phyloP scores from a whole-genome alignment of 2,113 vertebrate species.

The Boulengerochromis microlepis region DNA sequence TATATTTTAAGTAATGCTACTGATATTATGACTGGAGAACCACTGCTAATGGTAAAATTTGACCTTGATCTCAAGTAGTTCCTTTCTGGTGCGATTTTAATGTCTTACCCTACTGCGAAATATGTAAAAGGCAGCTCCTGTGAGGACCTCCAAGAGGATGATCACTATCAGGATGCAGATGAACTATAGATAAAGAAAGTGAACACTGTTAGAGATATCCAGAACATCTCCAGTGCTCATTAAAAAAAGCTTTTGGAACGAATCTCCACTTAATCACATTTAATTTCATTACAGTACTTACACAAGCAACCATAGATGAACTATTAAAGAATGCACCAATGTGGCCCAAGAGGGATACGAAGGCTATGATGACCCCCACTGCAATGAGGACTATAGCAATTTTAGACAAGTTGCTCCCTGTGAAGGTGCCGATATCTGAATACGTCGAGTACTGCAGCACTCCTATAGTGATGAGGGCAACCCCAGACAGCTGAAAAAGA shows the following conservation, averaged over 20 bases:
- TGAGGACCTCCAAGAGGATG: slow-evolving; percentile 8
- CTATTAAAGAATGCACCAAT: not conserved
- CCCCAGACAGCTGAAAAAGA: slow-evolving; percentile 23
- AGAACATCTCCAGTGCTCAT: not conserved
- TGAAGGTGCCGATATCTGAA: not conserved
- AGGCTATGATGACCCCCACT: not conserved
- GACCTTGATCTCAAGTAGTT: not conserved
- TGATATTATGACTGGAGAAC: not conserved
- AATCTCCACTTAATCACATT: not conserved
- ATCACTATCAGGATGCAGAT: slow-evolving; percentile 22
- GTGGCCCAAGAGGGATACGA: slow-evolving; percentile 1
- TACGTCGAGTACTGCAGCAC: not conserved
- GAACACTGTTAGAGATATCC: not conserved
- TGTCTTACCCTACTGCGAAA: slow-evolving; percentile 24
- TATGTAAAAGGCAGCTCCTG: not conserved
- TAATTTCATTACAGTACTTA: not conserved
- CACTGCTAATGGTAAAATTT: not conserved
- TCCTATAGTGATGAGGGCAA: slow-evolving; percentile 13
- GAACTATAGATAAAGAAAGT: not conserved
- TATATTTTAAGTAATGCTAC: not conserved
- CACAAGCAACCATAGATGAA: not conserved
- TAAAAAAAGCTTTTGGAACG: not conserved
- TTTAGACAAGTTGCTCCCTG: not conserved
- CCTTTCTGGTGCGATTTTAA: not conserved
- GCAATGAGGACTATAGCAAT: slow-evolving; percentile 12